Conservation (phyloP, 1,140 invertebrate genomes). For the Drosophila baimaii region DNA sequence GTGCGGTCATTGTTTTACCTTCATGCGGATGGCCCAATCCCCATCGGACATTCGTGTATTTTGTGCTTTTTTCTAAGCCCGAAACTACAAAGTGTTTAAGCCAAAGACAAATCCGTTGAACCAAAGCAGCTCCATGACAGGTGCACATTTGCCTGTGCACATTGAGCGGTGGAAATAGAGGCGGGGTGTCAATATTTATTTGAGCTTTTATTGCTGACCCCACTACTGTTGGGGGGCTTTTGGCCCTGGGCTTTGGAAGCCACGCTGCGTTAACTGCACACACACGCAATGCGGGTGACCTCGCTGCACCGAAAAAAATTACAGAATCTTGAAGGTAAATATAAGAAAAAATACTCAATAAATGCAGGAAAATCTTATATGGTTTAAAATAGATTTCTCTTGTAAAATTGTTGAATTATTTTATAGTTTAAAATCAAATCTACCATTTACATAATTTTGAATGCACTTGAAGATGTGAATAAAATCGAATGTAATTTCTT, state of each 20-base stretch:
- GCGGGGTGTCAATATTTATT: slow-evolving; percentile 64
- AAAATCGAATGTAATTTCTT: not conserved
- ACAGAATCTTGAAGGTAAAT: not conserved
- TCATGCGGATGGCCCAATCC: slow-evolving; percentile 14
- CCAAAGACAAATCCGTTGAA: slow-evolving; percentile 49
- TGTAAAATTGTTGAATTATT: not conserved
- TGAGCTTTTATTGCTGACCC: slow-evolving; percentile 64
- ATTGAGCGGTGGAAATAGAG: slow-evolving; percentile 1
- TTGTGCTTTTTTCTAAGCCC: slow-evolving; percentile 45
- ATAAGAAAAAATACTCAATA: too few species aligned
- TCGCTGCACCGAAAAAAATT: slow-evolving; percentile 25
- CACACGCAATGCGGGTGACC: slow-evolving; percentile 71
- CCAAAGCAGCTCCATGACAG: slow-evolving; percentile 45
- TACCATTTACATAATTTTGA: not conserved
- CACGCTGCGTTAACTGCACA: slow-evolving; percentile 53
- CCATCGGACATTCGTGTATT: slow-evolving; percentile 32
- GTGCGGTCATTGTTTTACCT: slow-evolving; percentile 16
- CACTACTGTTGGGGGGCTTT: slow-evolving; percentile 41
- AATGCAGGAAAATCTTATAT: not conserved
- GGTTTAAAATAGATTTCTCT: not conserved
- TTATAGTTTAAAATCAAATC: not conserved
- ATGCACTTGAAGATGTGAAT: not conserved
- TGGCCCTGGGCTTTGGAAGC: slow-evolving; percentile 10
- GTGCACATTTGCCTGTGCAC: slow-evolving; percentile 17
- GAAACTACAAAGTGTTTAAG: slow-evolving; percentile 52